Base-by-base conservation (phyloP, 2,888 invertebrate species). In the Melanophora roralis region DNA sequence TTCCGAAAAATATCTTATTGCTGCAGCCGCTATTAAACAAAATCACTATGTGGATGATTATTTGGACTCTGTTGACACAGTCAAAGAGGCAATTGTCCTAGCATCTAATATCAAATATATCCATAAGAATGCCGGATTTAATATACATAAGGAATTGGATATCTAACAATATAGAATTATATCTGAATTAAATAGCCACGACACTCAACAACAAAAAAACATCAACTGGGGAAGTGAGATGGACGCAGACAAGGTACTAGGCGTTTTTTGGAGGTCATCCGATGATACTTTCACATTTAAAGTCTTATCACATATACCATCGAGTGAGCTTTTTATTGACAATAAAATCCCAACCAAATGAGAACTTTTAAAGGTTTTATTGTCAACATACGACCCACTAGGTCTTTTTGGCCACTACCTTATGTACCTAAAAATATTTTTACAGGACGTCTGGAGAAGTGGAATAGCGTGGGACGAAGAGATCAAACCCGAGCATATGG, bases 301-400 rank as follows among this genome's bases (percentile, higher is more conserved):
- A 72, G 36, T 72, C 6, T 78, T 55, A 2, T 6, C 43, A 21
- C n/a, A 60, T n/a, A n/a, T n/a, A n/a, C n/a, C n/a, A n/a, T n/a
- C n/a, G n/a, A n/a, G 9, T 16, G 27, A 19, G 32, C 32, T 45
- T 6, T 32, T 62, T 8, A 19, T 14, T 0, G 32, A 19, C 23
- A 80, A 72, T 7, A 73, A 57, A 38, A n/a, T 16, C 1, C 55
- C 47, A 9, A 72, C 78, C 6, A 83, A 27, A n/a, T n/a, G n/a
- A n/a, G n/a, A n/a, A n/a, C n/a, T n/a, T n/a, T n/a, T 83, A 8
- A 16, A 19, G 34, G 16, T 68, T 1, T 32, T 82, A 34, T 81
- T 81, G 81, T 67, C 78, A 7, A 77, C 78, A 6, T 82, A 81
- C 27, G 59, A 69, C 12, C 69, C 69, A 19, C 32, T 69, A 38